Evolutionary conservation across 1,140 invertebrate species (phyloP).

Genomic region (Pygmarrhopalites habei): DNA sequence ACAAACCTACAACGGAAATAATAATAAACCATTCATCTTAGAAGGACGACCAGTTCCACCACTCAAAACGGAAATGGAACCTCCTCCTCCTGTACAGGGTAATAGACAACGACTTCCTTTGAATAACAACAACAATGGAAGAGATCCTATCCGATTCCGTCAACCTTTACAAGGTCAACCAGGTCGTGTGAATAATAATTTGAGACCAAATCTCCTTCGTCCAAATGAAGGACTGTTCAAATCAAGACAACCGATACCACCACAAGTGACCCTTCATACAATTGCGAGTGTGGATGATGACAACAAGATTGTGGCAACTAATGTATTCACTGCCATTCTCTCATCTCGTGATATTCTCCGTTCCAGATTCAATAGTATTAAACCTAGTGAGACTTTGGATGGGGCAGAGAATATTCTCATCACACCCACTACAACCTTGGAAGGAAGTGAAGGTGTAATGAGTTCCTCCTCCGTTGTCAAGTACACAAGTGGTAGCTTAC

Average conservation of each 20-base stretch:
- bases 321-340: slow-evolving; percentile 33
- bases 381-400: neutral
- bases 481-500: slow-evolving; percentile 27
- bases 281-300: slow-evolving; percentile 42
- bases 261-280: slow-evolving; percentile 37
- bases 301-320: slow-evolving; percentile 41
- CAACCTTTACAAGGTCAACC: too few species aligned
- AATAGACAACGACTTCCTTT: slow-evolving; percentile 14
- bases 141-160: neutral
- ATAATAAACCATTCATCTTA: neutral
- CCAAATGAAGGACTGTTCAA: slow-evolving; percentile 33
- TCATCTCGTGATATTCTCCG: slow-evolving; percentile 1
- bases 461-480: slow-evolving; percentile 21
- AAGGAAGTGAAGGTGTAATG: slow-evolving; percentile 1
- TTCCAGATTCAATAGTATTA: neutral
- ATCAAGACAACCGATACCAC: slow-evolving; percentile 8
- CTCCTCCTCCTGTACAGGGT: slow-evolving; percentile 14
- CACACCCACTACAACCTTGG: neutral
- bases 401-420: slow-evolving; percentile 7
- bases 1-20: neutral
- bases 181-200: neutral
- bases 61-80: slow-evolving; percentile 34
- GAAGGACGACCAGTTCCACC: slow-evolving; percentile 4
- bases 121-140: neutral
- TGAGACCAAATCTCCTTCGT: slow-evolving; percentile 34